Evolutionary conservation across 2,113 vertebrate species (phyloP).

Genomic region (Loxodonta africana): DNA sequence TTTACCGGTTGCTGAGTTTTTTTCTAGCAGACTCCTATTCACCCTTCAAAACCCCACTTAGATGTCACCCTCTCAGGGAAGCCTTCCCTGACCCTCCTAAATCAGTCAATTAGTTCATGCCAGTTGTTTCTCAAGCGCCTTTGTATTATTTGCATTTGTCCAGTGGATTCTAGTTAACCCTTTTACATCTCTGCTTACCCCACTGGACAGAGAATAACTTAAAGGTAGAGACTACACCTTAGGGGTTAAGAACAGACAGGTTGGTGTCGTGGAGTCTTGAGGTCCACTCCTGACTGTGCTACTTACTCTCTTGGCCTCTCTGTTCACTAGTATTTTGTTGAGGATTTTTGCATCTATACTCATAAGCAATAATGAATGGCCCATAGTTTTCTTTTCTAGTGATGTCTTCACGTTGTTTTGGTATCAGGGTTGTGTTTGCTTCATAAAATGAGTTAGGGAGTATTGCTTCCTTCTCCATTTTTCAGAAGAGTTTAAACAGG

Average conservation of each 20-base stretch:
- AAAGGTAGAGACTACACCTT: not conserved
- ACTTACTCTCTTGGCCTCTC: not conserved
- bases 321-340: not conserved
- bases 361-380: not conserved
- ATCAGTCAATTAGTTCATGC: not conserved
- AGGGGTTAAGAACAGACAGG: not conserved
- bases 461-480: not conserved
- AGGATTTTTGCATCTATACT: not conserved
- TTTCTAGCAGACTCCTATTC: not conserved
- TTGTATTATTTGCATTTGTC: not conserved
- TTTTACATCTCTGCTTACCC: not conserved
- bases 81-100: not conserved
- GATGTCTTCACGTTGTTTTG: not conserved
- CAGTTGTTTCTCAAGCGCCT: not conserved
- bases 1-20: not conserved
- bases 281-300: not conserved
- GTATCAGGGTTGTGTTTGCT: not conserved
- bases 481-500: not conserved
- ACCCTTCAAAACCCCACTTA: conserved; percentile 15
- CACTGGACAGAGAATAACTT: not conserved
- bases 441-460: not conserved
- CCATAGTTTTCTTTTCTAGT: not conserved
- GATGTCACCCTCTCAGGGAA: not conserved
- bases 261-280: not conserved
- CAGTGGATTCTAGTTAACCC: not conserved